phyloP scores from a whole-genome alignment of 2,113 vertebrate genomes.

The Urocolius indicus region DNA sequence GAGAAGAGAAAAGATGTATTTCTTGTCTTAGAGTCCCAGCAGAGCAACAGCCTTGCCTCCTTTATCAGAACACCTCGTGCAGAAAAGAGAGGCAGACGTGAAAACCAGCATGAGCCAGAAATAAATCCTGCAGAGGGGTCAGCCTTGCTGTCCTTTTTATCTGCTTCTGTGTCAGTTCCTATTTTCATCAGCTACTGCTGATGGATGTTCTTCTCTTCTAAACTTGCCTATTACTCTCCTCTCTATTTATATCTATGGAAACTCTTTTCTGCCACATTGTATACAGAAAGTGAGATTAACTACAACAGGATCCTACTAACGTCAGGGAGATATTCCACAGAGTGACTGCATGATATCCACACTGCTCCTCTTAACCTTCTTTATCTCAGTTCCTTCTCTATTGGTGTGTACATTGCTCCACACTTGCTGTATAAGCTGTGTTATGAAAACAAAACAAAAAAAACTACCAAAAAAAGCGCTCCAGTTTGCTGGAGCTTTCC shows the following conservation, averaged over 20 bases:
- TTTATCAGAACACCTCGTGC: background rate
- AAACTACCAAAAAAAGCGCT: background rate
- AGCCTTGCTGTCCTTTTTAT: background rate
- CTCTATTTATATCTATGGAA: background rate
- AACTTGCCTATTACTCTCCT: background rate
- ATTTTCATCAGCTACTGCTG: background rate
- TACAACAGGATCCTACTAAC: background rate
- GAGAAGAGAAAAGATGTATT: background rate
- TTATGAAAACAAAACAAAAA: background rate
- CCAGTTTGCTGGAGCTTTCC: background rate
- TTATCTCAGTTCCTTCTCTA: background rate
- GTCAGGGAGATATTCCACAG: background rate
- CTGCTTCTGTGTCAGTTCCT: constrained; percentile 19
- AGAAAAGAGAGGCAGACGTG: background rate
- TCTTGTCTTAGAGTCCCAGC: background rate
- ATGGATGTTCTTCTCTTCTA: background rate
- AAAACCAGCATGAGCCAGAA: background rate
- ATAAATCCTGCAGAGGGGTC: background rate
- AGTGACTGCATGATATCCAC: background rate
- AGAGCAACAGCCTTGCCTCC: background rate
- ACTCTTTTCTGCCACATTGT: background rate
- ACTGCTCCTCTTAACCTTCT: background rate
- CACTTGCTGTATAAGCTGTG: background rate
- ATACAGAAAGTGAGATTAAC: constrained; percentile 21
- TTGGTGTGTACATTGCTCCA: background rate